Conservation (phyloP, 2,888 invertebrate species). For the Gibbula magus region DNA sequence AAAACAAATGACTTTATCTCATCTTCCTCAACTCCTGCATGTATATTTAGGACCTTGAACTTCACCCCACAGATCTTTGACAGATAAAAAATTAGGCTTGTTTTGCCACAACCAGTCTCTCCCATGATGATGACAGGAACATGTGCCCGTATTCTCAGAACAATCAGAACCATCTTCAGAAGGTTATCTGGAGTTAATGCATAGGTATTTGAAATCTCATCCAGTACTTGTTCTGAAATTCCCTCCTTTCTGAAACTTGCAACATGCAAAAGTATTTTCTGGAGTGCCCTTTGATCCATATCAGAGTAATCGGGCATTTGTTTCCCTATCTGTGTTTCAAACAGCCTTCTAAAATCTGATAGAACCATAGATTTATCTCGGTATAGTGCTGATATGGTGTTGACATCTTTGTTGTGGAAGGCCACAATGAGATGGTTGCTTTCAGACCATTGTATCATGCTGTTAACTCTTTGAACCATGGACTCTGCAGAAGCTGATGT, state of each 20-base stretch:
- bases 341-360: conserved; percentile 31
- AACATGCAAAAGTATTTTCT: conserved; percentile 14
- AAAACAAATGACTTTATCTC: conserved; percentile 38
- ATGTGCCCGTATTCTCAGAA: conserved; percentile 46
- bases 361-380: conserved; percentile 4
- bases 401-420: conserved; percentile 23
- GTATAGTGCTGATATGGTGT: conserved; percentile 29
- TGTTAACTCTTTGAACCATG: conserved; percentile 38
- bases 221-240: conserved; percentile 10
- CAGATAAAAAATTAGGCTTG: conserved; percentile 53
- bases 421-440: conserved; percentile 27
- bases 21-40: conserved; percentile 50
- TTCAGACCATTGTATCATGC: conserved; percentile 46
- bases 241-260: not conserved
- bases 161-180: conserved; percentile 56
- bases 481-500: conserved; percentile 27
- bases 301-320: conserved; percentile 20
- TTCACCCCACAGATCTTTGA: conserved; percentile 46
- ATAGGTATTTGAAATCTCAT: conserved; percentile 39
- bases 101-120: conserved; percentile 65
- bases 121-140: conserved; percentile 61
- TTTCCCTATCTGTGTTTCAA: conserved; percentile 53
- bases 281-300: conserved; percentile 17
- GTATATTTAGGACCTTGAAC: conserved; percentile 52
- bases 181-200: conserved; percentile 59